Evolutionary conservation across 2,113 vertebrate genomes (phyloP).

Genomic region (Aldabrachelys gigantea): DNA sequence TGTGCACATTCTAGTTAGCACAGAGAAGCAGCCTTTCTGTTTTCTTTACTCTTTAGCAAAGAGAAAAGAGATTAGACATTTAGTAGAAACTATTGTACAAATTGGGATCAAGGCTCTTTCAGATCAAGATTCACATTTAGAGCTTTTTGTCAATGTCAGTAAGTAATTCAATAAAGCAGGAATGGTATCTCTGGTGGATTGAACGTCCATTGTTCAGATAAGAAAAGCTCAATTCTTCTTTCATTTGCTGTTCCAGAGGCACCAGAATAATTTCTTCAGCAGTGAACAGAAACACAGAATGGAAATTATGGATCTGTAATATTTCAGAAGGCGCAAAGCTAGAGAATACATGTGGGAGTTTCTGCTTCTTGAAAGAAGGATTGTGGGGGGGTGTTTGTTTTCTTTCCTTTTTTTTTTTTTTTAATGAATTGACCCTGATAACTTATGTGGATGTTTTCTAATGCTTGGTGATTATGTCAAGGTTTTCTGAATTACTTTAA

Average conservation of each 20-base stretch:
- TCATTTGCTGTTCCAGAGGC: constrained; percentile 12
- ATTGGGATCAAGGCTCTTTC: constrained; percentile 27
- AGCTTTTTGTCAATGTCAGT: constrained; percentile 38
- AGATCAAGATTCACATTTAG: constrained; percentile 46
- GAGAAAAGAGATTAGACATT: neutral
- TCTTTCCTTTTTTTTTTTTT: neutral
- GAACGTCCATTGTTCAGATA: constrained; percentile 38
- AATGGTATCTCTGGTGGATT: neutral
- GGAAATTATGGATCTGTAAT: neutral
- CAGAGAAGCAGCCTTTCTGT: constrained; percentile 30
- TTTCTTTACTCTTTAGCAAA: constrained; percentile 43
- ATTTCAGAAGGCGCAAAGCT: neutral
- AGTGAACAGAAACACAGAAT: neutral
- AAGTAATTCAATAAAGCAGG: constrained; percentile 56
- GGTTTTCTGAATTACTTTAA: neutral
- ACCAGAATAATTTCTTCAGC: constrained; percentile 4
- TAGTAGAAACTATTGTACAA: constrained; percentile 40
- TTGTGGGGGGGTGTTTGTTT: neutral
- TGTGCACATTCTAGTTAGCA: constrained; percentile 8
- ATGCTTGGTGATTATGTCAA: neutral
- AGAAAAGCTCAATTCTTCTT: neutral
- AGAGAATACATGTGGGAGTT: neutral
- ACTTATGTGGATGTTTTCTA: neutral
- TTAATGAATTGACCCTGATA: neutral
- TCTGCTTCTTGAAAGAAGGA: neutral